Evolutionary conservation across 2,113 vertebrate species (phyloP).

Genomic region (Callionymus lyra): DNA sequence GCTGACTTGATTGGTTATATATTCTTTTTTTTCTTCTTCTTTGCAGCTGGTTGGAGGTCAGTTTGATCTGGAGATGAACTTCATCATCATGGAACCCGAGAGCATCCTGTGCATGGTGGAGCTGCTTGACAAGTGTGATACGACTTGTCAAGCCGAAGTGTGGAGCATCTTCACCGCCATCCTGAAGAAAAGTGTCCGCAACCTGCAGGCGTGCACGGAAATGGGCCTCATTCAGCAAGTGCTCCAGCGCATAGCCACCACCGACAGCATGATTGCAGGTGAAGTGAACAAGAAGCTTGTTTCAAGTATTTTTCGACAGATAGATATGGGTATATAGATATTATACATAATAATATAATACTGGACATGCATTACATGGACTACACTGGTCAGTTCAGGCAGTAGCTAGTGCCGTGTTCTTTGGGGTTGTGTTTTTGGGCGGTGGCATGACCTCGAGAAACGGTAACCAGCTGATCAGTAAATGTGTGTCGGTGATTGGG

Average conservation of each 20-base stretch:
- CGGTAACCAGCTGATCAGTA: no score
- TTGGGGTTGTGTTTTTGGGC: no score
- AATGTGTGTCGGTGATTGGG: no score
- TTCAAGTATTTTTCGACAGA: no score
- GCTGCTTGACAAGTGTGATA: slow-evolving; percentile 85
- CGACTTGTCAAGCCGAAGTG: slow-evolving; percentile 90
- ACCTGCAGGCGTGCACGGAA: slow-evolving; percentile 87
- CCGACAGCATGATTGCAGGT: slow-evolving; percentile 95
- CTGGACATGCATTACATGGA: no score
- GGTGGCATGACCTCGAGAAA: no score
- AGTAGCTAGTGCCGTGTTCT: no score
- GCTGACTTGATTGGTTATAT: no score
- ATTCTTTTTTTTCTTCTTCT: slow-evolving; percentile 1
- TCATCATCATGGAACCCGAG: slow-evolving; percentile 93
- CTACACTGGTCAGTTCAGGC: no score
- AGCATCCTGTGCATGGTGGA: slow-evolving; percentile 92
- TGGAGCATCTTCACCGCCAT: slow-evolving; percentile 98
- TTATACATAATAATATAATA: no score
- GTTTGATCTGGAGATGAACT: slow-evolving; percentile 98
- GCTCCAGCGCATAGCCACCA: slow-evolving; percentile 75
- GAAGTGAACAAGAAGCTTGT: slow-evolving; percentile 5
- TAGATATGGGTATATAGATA: no score
- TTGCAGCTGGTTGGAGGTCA: slow-evolving; percentile 86
- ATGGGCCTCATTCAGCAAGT: slow-evolving; percentile 84
- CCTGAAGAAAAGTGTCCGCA: slow-evolving; percentile 92